These are phyloP conservation scores for Cacoxenus indagator DNA, from an alignment of 2,888 invertebrate genomes.

Conservation along the genomic window DNA sequence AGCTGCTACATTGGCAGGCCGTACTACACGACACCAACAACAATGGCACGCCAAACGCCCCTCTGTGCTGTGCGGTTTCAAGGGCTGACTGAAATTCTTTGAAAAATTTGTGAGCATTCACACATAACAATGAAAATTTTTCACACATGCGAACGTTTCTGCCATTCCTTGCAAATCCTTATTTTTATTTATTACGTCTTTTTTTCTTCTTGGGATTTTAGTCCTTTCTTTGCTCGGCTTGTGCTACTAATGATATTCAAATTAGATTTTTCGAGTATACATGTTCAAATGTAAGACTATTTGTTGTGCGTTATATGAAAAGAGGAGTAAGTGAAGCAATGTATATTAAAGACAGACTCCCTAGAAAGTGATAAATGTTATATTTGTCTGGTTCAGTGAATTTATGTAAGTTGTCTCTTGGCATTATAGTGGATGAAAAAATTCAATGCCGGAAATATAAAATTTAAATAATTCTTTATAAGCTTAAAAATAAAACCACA, in stretches of 20 bases:
- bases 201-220: too few species aligned
- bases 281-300: neutral
- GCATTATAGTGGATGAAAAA: too few species aligned
- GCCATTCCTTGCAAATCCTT: neutral
- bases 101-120: neutral
- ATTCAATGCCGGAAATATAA: too few species aligned
- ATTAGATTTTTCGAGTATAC: slow-evolving; percentile 9
- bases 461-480: too few species aligned
- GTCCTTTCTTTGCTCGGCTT: neutral
- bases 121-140: neutral
- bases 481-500: too few species aligned
- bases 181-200: neutral
- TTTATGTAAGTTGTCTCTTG: too few species aligned
- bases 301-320: too few species aligned
- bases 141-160: slow-evolving; percentile 3
- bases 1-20: neutral
- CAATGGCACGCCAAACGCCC: neutral
- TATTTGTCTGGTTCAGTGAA: too few species aligned
- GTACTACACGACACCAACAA: neutral
- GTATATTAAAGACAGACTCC: neutral
- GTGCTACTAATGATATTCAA: slow-evolving; percentile 13
- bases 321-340: neutral
- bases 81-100: neutral
- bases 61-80: neutral
- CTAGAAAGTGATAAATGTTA: too few species aligned